Evolutionary conservation across 2,113 vertebrate genomes (phyloP), one percentile per base, ranked within the genome.

Genomic region (Xiphorhynchus elegans): DNA sequence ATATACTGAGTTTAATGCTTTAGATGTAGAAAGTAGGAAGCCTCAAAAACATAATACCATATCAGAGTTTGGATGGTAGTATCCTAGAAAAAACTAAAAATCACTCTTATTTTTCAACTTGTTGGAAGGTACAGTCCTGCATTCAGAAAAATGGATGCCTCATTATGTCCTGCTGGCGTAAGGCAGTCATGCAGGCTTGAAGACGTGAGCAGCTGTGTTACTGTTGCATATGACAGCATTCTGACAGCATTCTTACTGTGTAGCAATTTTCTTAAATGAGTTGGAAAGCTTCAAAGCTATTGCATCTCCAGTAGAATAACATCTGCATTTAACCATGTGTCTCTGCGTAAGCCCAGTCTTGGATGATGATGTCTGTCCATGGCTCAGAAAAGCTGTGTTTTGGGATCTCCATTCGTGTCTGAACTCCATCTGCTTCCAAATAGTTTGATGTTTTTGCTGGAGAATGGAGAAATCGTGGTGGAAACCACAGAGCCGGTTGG

Each of bases 321-420:
- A 55, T 85, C 79, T 95, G 90, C 66, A 76, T 81, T 93, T 93
- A 90, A 91, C 59, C 76, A 47, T 37, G 66, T 21, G 25, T 52
- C 55, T 82, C 53, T 90, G 59, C 1, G 2, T 91, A 93, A 96
- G 59, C 26, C 31, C 56, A 18, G 64, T 84, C 74, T 78, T 74
- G 64, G 83, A 89, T 0, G 3, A 60, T 78, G 59, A 80, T 94
- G n/a, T 95, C 37, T 95, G 84, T 81, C 85, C 68, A 5, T 64
- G 78, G 70, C 84, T 94, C 60, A 87, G 80, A 95, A 96, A 91
- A 89, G 17, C 86, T 90, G 50, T 85, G 49, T 94, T 97, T 93
- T 52, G 87, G 75, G 73, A 87, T 95, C 89, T 90, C 70, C 63
- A 35, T 92, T 87, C 74, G 68, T 75, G 73, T 72, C 88, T 85